Base-by-base conservation (phyloP, 2,797 vertebrate species). In the Nannoperca obscura region DNA sequence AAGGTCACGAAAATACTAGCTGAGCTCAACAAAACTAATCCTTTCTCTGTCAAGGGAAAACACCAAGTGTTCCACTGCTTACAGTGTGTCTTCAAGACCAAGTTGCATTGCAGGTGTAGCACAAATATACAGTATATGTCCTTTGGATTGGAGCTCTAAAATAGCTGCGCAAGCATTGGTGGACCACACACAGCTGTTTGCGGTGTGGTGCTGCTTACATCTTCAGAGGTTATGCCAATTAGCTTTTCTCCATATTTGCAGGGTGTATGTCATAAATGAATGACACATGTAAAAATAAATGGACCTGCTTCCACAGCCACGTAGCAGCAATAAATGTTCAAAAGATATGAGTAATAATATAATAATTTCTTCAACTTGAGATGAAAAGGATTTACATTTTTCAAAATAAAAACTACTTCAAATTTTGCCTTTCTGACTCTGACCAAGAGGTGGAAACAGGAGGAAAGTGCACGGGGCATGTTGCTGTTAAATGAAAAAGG, bases 131-230 rank as follows among this genome's bases (percentile, higher is more conserved):
- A 64, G 74, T 83, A 34, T 84, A 84, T 86, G 86, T 90, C 75
- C 76, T 81, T 88, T 88, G 82, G 83, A 88, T 52, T 42, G 47
- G 67, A 63, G 32, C 52, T 91, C 65, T 76, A 86, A 91, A 94
- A 92, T 91, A 93, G 88, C 85, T 81, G 64, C 15, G 85, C 79
- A 68, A 82, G 85, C 81, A 82, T 63, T 71, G 62, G 70, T 75
- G 74, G 88, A 89, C 81, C 88, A 87, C 92, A 93, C 90, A 89
- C 88, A 91, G 90, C 91, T 91, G 83, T 69, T 81, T 44, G 69
- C 61, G 76, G 74, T 66, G 70, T 58, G 83, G 68, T 82, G 87
- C 81, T 67, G 76, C 83, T 91, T 85, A 91, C 88, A 92, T 91
- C 84, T 85, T 59, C 81, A 81, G 84, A 84, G 74, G 85, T 86